A percentile compares a stretch with the other conserved stretches of the same genome.
These are phyloP conservation scores for Poecilia gillii DNA, from an alignment of 2,797 vertebrate species.

Conservation along the genomic window DNA sequence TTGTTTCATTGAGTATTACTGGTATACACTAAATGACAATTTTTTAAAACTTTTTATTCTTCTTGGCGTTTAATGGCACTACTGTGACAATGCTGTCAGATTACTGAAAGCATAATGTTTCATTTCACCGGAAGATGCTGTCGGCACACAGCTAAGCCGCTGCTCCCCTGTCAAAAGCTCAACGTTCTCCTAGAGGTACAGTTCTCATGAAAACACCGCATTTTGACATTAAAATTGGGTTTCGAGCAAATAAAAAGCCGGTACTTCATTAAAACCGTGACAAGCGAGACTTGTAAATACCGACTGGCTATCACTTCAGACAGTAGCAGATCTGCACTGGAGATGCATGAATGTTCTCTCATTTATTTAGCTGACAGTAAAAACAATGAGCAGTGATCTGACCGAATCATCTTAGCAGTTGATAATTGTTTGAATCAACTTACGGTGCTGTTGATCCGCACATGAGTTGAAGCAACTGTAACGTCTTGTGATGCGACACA, in stretches of 20 bases:
- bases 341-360: not conserved
- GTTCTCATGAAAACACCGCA: not conserved
- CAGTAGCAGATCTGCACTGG: not conserved
- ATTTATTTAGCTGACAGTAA: not conserved
- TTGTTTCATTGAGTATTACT: not conserved
- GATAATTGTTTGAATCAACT: not conserved
- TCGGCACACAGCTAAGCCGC: not conserved
- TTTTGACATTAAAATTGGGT: not conserved
- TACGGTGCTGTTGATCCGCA: not conserved
- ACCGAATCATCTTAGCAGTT: not conserved
- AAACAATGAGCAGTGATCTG: not conserved
- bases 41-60: not conserved
- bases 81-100: not conserved
- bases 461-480: not conserved
- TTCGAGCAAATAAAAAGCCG: not conserved
- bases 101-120: conserved; percentile 2
- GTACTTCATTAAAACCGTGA: not conserved
- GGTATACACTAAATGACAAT: not conserved
- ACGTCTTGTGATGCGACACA: not conserved
- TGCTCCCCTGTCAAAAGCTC: not conserved
- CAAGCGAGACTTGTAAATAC: not conserved
- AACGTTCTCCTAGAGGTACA: not conserved
- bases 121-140: not conserved
- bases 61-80: not conserved
- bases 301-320: not conserved